phyloP scores from a whole-genome alignment of 2,797 vertebrate genomes.

The Naso thynnoides region DNA sequence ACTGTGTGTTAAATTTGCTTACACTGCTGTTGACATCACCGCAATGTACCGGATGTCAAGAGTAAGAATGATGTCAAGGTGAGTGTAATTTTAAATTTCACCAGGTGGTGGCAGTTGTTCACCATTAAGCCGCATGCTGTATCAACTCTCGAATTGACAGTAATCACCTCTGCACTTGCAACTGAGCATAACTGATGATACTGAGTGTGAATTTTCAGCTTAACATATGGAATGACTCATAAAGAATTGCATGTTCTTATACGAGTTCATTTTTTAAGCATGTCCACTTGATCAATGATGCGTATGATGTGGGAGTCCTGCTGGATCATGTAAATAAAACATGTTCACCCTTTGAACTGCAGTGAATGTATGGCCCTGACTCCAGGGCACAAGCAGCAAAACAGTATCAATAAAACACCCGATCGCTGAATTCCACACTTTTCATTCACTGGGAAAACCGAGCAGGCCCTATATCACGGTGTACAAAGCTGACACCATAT shows the following conservation, averaged over 20 bases:
- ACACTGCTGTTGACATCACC: constrained; percentile 20
- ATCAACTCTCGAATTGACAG: constrained; percentile 40
- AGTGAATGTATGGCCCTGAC: constrained; percentile 13
- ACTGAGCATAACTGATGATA: constrained; percentile 37
- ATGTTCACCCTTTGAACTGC: neutral
- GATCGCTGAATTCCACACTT: constrained; percentile 15
- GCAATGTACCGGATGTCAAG: neutral
- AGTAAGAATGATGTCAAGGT: constrained; percentile 36
- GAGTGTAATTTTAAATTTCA: constrained; percentile 51
- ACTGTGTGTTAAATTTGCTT: constrained; percentile 27
- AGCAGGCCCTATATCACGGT: constrained; percentile 25
- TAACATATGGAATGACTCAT: constrained; percentile 13
- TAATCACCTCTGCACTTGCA: constrained; percentile 58
- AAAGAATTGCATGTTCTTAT: constrained; percentile 1
- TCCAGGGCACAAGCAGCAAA: constrained; percentile 1
- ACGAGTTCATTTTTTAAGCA: neutral
- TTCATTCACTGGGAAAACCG: constrained; percentile 59
- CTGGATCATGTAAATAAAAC: neutral
- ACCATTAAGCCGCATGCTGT: constrained; percentile 60
- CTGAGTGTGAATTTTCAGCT: constrained; percentile 7
- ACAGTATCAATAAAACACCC: constrained; percentile 12
- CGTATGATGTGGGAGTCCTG: neutral
- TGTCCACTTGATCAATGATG: neutral
- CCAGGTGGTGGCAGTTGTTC: constrained; percentile 83
- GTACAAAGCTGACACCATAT: constrained; percentile 73